These are phyloP conservation scores for Cantharis flavilabris DNA, from an alignment of 2,888 invertebrate genomes.

Conservation along the genomic window DNA sequence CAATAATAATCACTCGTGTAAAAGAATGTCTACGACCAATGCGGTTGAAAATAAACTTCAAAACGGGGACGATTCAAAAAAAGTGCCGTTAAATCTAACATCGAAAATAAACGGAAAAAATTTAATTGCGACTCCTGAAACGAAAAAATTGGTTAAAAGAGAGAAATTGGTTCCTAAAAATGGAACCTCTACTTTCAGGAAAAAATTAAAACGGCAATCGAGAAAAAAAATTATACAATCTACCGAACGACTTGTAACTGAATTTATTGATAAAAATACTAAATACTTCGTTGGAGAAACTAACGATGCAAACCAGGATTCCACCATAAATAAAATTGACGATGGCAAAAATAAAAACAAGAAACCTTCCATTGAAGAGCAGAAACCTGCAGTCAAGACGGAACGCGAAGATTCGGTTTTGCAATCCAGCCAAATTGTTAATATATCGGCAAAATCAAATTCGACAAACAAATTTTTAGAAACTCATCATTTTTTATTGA, in stretches of 20 bases:
- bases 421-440: background rate
- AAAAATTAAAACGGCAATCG: background rate
- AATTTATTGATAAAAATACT: conserved; percentile 3
- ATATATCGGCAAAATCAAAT: background rate
- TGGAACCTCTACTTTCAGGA: background rate
- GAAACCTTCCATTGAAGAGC: background rate
- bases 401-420: background rate
- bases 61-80: background rate
- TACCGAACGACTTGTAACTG: background rate
- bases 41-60: background rate
- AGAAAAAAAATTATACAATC: background rate
- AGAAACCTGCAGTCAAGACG: background rate
- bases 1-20: background rate
- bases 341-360: background rate
- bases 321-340: background rate
- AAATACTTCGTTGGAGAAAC: conserved; percentile 2
- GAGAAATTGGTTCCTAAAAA: background rate
- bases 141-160: background rate
- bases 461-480: background rate
- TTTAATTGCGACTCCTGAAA: background rate
- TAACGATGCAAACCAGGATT: background rate
- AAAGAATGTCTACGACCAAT: background rate
- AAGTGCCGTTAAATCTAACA: background rate
- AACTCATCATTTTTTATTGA: conserved; percentile 16
- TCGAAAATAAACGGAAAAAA: background rate